Evolutionary conservation across 2,797 vertebrate species (phyloP).

Genomic region (Erethizon dorsatum): DNA sequence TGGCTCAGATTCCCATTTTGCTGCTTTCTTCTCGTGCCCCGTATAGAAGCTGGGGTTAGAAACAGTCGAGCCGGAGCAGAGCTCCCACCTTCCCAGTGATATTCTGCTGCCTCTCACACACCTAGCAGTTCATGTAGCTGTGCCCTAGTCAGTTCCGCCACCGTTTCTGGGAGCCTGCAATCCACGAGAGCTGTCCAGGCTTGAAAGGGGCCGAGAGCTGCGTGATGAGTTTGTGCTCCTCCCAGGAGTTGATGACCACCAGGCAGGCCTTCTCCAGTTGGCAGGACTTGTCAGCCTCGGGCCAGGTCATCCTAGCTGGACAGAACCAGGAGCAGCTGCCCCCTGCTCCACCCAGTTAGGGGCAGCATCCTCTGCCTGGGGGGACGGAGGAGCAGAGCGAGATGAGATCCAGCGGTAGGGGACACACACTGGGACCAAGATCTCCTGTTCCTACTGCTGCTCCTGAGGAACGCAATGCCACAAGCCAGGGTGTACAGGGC

Average conservation of each 20-base stretch:
- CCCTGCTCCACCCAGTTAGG: constrained; percentile 84
- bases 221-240: constrained; percentile 88
- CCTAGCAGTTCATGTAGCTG: constrained; percentile 84
- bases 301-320: constrained; percentile 80
- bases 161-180: constrained; percentile 91
- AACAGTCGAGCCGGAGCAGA: neutral
- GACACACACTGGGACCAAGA: neutral
- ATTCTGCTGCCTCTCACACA: constrained; percentile 87
- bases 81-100: neutral
- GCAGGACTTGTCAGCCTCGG: constrained; percentile 87
- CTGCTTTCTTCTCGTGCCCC: neutral
- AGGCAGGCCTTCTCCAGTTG: constrained; percentile 85
- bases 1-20: neutral
- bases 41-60: neutral
- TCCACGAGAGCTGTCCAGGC: constrained; percentile 92
- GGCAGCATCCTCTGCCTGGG: constrained; percentile 88
- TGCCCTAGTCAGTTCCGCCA: constrained; percentile 89
- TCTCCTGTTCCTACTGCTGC: neutral
- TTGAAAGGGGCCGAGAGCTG: constrained; percentile 62
- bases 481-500: constrained; percentile 68
- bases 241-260: constrained; percentile 85
- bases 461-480: constrained; percentile 50
- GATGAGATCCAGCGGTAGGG: neutral
- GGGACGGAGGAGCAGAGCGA: neutral
- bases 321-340: constrained; percentile 89